Conservation (phyloP, 2,797 vertebrate genomes). For the Gadopsis marmoratus region DNA sequence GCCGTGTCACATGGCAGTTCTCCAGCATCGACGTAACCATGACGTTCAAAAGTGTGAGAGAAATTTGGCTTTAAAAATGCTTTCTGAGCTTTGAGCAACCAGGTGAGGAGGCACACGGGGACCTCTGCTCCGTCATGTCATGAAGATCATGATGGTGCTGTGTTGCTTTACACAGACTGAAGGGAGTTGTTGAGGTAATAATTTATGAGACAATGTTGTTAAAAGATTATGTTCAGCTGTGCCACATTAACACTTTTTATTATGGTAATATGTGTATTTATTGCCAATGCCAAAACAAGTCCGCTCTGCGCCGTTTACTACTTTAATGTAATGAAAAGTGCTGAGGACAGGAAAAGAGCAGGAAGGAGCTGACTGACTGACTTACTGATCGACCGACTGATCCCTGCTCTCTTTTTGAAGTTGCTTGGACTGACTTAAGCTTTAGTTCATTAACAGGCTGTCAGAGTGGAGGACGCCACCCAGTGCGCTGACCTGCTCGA, state of each 20-base stretch:
- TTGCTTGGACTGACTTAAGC: slow-evolving; percentile 36
- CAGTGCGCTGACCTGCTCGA: slow-evolving; percentile 22
- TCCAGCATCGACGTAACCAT: background rate
- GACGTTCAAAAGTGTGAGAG: slow-evolving; percentile 17
- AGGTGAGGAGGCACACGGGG: slow-evolving; percentile 8
- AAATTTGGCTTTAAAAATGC: slow-evolving; percentile 5
- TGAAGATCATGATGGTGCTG: background rate
- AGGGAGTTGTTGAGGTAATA: slow-evolving; percentile 23
- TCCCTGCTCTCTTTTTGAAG: slow-evolving; percentile 31
- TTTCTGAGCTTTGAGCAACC: slow-evolving; percentile 15
- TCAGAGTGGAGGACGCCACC: slow-evolving; percentile 28
- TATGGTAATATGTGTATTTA: slow-evolving; percentile 74
- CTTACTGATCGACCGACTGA: slow-evolving; percentile 21
- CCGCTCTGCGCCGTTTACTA: slow-evolving; percentile 52
- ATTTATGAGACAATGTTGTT: slow-evolving; percentile 63
- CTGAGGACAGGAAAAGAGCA: slow-evolving; percentile 37
- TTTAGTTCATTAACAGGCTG: slow-evolving; percentile 15
- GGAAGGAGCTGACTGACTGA: slow-evolving; percentile 24
- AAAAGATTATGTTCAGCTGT: slow-evolving; percentile 77
- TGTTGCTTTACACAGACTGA: slow-evolving; percentile 38
- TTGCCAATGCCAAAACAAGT: slow-evolving; percentile 75
- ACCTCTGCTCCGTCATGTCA: slow-evolving; percentile 16
- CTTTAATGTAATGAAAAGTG: slow-evolving; percentile 41
- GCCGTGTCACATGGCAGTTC: slow-evolving; percentile 4
- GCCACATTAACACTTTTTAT: slow-evolving; percentile 73